Percentiles rank a stretch among this genome's conserved stretches.
Evolutionary conservation across 2,113 vertebrate species (phyloP).

Genomic region (Oncorhynchus tshawytscha): DNA sequence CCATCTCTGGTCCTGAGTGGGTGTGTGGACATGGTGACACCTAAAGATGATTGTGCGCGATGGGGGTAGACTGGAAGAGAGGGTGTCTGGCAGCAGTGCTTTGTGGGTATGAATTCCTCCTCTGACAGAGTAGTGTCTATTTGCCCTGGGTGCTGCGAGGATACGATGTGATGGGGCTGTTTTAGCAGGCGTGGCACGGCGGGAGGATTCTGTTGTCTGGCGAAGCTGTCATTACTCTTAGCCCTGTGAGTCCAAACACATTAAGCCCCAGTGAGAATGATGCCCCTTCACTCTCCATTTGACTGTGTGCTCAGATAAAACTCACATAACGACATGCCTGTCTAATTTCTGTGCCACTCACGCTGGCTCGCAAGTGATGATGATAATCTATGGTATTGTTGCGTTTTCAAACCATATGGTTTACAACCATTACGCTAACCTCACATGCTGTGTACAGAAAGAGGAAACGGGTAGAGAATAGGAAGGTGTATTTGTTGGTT

Average conservation of each 20-base stretch:
- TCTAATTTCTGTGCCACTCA: constrained; percentile 2
- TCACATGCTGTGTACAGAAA: neutral
- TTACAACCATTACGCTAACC: neutral
- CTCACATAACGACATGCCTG: neutral
- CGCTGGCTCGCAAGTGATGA: neutral
- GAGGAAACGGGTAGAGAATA: neutral
- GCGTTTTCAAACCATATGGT: neutral
- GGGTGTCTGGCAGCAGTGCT: neutral
- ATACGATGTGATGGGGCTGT: neutral
- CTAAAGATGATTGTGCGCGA: neutral
- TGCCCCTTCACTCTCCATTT: neutral
- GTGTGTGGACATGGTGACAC: neutral
- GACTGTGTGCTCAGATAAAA: neutral
- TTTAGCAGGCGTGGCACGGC: neutral
- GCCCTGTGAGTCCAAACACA: neutral
- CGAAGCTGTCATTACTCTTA: neutral
- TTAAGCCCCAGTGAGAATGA: neutral
- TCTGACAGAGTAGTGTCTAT: neutral
- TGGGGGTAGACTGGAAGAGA: neutral
- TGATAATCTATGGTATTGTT: neutral
- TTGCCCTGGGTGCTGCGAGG: neutral
- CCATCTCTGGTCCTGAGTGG: neutral
- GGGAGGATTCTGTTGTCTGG: neutral
- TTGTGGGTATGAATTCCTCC: neutral
- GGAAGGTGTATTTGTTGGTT: neutral